Evolutionary conservation across 1,140 invertebrate genomes (phyloP).

Genomic region (Temnothorax longispinosus): DNA sequence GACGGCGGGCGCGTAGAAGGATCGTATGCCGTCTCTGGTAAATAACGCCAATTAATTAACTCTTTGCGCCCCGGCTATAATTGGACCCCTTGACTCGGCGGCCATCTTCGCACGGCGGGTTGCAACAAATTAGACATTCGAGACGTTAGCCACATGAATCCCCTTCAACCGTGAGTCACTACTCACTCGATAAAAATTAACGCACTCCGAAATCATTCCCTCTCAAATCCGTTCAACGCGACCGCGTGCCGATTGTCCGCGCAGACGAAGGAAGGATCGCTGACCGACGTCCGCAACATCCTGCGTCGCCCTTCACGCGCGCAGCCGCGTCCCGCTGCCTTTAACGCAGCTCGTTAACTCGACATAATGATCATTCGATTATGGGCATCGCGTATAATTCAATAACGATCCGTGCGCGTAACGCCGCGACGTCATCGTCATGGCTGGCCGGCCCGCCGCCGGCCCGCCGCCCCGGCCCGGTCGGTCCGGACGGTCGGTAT

Average conservation of each 20-base stretch:
- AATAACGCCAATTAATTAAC: slow-evolving; percentile 67
- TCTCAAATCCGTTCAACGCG: not conserved
- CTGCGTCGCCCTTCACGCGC: not conserved
- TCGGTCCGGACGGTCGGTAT: slow-evolving; percentile 27
- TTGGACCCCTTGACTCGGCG: slow-evolving; percentile 25
- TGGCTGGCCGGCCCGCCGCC: not conserved
- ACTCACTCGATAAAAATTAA: slow-evolving; percentile 9
- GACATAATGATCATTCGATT: slow-evolving; percentile 85
- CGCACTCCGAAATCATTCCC: not conserved
- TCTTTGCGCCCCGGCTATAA: slow-evolving; percentile 51
- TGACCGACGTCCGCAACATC: slow-evolving; percentile 8
- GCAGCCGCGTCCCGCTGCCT: slow-evolving; percentile 48
- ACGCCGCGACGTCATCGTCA: slow-evolving; percentile 81
- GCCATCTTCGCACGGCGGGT: slow-evolving; percentile 34
- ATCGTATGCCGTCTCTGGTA: slow-evolving; percentile 54
- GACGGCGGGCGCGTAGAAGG: slow-evolving; percentile 43
- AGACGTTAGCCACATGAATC: slow-evolving; percentile 14
- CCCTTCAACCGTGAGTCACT: too few relatives aligned
- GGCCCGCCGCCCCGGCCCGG: not conserved
- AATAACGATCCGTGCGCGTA: slow-evolving; percentile 84
- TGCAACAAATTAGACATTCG: slow-evolving; percentile 45
- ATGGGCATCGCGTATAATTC: slow-evolving; percentile 84
- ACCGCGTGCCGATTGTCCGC: not conserved
- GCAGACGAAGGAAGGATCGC: slow-evolving; percentile 16
- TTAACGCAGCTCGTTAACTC: slow-evolving; percentile 83